Conservation (phyloP, 2,888 invertebrate species). For the Carcina quercana region DNA sequence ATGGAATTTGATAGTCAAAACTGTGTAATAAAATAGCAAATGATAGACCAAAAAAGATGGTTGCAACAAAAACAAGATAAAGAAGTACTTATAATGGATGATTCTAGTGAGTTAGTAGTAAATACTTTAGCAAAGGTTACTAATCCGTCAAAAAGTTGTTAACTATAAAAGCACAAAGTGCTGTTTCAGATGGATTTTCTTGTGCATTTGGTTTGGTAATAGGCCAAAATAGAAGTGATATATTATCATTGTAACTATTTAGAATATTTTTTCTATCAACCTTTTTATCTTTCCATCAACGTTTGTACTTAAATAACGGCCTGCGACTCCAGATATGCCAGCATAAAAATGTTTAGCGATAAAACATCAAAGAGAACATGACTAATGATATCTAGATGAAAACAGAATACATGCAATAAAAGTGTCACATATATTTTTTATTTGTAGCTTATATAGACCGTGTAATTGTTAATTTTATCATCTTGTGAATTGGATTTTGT, state of each 20-base stretch:
- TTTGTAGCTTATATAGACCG: conserved; percentile 31
- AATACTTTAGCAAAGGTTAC: no score
- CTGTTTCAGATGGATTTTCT: no score
- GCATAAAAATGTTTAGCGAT: conserved; percentile 57
- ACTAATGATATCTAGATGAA: conserved; percentile 64
- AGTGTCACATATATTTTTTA: conserved; percentile 56
- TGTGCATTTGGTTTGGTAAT: no score
- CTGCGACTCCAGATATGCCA: conserved; percentile 38
- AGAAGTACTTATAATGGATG: no score
- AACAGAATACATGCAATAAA: conserved; percentile 62
- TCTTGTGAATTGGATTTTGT: conserved; percentile 10
- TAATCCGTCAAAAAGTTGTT: no score
- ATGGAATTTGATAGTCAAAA: no score
- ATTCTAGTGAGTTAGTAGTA: no score
- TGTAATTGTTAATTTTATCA: conserved; percentile 39
- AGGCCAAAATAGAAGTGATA: no score
- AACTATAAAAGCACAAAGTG: no score
- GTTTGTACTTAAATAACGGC: conserved; percentile 37
- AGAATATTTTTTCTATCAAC: conserved; percentile 29
- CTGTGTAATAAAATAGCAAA: no score
- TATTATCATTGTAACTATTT: conserved; percentile 11
- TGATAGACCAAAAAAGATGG: no score
- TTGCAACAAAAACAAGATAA: no score
- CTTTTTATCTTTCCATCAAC: conserved; percentile 39
- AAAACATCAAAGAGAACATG: conserved; percentile 62